phyloP scores from a whole-genome alignment of 2,888 invertebrate genomes.

The Monochamus alternatus region DNA sequence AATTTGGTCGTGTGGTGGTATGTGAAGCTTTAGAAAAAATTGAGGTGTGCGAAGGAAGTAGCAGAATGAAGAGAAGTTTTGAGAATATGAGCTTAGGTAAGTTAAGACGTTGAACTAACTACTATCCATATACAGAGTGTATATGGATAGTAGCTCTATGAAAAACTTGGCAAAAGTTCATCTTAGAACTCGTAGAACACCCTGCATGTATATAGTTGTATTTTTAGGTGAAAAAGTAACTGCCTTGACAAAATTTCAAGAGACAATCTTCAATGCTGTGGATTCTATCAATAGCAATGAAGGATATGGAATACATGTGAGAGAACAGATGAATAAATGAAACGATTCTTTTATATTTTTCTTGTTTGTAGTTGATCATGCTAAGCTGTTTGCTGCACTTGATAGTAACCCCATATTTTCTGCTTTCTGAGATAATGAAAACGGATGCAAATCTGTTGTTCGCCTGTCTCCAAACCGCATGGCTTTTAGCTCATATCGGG shows the following conservation, averaged over 20 bases:
- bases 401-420: slow-evolving; percentile 56
- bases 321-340: not conserved
- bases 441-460: slow-evolving; percentile 58
- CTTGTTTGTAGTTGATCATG: slow-evolving; percentile 59
- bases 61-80: not conserved
- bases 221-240: slow-evolving; percentile 50
- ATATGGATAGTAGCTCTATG: no score
- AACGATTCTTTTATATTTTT: not conserved
- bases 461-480: slow-evolving; percentile 59
- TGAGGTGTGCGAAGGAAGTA: no score
- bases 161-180: no score
- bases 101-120: not conserved
- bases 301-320: slow-evolving; percentile 51
- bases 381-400: slow-evolving; percentile 56
- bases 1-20: not conserved
- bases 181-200: no score
- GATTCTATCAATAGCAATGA: slow-evolving; percentile 49
- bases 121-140: no score
- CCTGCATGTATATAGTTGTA: not conserved
- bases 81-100: slow-evolving; percentile 8
- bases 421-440: slow-evolving; percentile 48
- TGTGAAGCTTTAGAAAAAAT: not conserved
- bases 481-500: slow-evolving; percentile 53
- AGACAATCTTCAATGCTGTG: slow-evolving; percentile 51
- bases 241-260: slow-evolving; percentile 46